Percentiles rank a stretch among this genome's conserved stretches.
Conservation (phyloP, 2,797 vertebrate species). For the Triplophysa bombifrons region DNA sequence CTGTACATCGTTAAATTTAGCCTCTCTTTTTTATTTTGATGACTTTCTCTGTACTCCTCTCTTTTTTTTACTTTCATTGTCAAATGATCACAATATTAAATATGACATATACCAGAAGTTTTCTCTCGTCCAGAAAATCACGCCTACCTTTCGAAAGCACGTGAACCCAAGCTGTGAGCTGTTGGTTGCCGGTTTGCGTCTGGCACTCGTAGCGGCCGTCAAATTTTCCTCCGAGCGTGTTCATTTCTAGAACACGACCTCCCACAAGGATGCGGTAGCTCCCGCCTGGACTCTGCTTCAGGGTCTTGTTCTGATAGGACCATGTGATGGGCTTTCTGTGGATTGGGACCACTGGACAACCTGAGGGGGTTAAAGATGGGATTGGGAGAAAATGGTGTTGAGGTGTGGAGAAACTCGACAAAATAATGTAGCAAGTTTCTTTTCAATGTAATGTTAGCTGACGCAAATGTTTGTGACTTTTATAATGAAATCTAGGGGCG, state of each 20-base stretch:
- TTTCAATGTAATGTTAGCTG: too few species aligned
- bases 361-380: conserved; percentile 60
- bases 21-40: too few species aligned
- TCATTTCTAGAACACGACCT: conserved; percentile 82
- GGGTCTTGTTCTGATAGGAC: conserved; percentile 75
- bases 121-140: conserved; percentile 20
- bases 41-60: too few species aligned
- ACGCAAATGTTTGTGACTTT: too few species aligned
- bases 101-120: background rate
- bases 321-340: conserved; percentile 74
- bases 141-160: conserved; percentile 76
- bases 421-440: too few species aligned
- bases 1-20: too few species aligned
- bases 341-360: conserved; percentile 78
- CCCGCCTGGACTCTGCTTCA: conserved; percentile 67
- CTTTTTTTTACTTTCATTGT: background rate
- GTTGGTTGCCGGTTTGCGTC: conserved; percentile 67
- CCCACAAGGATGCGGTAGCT: conserved; percentile 71
- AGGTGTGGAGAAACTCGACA: background rate
- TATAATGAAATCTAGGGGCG: too few species aligned
- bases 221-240: conserved; percentile 69
- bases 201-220: conserved; percentile 75
- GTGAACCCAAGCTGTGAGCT: conserved; percentile 77
- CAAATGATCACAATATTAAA: too few species aligned
- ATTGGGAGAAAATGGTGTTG: background rate